Conservation (phyloP, 1,140 invertebrate species). For the Melipona quadrifasciata region DNA sequence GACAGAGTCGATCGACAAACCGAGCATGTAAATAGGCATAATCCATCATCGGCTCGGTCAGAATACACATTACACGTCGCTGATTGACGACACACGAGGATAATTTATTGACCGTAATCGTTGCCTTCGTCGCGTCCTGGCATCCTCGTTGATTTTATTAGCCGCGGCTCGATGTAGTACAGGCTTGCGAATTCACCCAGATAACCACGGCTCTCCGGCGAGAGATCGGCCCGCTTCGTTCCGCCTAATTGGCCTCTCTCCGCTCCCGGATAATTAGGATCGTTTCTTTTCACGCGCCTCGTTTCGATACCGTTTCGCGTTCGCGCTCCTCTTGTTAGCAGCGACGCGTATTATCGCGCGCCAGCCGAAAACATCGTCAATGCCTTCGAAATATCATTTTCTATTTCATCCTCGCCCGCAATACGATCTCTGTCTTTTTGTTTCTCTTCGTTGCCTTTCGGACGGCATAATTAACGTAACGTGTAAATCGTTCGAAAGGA, state of each 20-base stretch:
- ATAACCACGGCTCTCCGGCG: not conserved
- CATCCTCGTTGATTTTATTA: conserved; percentile 46
- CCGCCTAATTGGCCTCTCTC: not conserved
- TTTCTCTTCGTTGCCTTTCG: too few relatives aligned
- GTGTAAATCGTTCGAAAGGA: not conserved
- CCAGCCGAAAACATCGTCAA: not conserved
- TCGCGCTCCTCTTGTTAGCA: not conserved
- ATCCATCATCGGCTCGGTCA: conserved; percentile 30
- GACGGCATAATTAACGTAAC: not conserved
- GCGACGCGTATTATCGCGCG: not conserved
- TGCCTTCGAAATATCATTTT: too few relatives aligned
- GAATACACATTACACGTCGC: not conserved
- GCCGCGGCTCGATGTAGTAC: not conserved
- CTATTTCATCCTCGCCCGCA: not conserved
- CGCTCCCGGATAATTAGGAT: conserved; percentile 28
- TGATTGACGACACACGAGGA: conserved; percentile 25
- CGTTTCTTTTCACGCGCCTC: not conserved
- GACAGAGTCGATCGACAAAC: conserved; percentile 29
- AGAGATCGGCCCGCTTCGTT: not conserved
- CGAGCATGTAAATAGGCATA: conserved; percentile 40
- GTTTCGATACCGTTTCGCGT: not conserved
- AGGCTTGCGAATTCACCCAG: not conserved
- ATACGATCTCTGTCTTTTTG: not conserved
- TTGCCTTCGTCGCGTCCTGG: conserved; percentile 32
- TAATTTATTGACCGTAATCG: conserved; percentile 49